Evolutionary conservation across 92 coral and sea anemone species (phyloP).

Genomic region (Desmophyllum pertusum): DNA sequence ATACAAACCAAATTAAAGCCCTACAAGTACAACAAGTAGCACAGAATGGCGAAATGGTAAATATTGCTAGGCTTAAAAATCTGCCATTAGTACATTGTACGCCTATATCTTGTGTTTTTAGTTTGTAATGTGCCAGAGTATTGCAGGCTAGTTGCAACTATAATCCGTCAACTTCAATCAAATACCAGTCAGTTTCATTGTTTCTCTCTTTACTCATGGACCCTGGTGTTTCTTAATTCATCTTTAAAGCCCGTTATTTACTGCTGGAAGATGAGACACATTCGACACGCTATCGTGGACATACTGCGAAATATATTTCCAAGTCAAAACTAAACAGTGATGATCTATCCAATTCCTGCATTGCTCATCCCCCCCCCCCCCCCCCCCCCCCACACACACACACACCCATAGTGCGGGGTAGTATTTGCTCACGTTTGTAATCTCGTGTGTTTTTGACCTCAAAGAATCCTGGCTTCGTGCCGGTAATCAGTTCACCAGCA

Average conservation of each 20-base stretch:
- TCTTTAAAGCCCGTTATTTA: not conserved
- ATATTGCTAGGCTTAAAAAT: not conserved
- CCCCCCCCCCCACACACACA: no score
- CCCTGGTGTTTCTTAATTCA: not conserved
- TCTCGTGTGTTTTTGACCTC: no score
- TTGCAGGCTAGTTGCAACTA: not conserved
- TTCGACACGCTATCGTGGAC: not conserved
- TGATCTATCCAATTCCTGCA: no score
- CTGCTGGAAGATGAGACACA: not conserved
- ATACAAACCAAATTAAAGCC: not conserved
- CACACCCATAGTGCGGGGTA: no score
- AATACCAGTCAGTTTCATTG: not conserved
- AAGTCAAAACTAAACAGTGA: not conserved
- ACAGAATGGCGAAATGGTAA: not conserved
- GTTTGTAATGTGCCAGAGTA: not conserved
- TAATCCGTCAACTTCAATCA: not conserved
- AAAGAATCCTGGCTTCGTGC: no score
- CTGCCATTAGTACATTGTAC: not conserved
- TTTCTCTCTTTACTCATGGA: not conserved
- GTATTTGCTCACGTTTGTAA: no score
- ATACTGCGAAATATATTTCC: not conserved
- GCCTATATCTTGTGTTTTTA: not conserved
- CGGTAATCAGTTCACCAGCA: no score
- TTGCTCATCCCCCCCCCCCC: no score
- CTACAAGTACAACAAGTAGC: not conserved